Percentiles rank a stretch among this genome's conserved stretches.
Conservation (phyloP, 2,888 invertebrate genomes). For the Philhelius pedissequus region DNA sequence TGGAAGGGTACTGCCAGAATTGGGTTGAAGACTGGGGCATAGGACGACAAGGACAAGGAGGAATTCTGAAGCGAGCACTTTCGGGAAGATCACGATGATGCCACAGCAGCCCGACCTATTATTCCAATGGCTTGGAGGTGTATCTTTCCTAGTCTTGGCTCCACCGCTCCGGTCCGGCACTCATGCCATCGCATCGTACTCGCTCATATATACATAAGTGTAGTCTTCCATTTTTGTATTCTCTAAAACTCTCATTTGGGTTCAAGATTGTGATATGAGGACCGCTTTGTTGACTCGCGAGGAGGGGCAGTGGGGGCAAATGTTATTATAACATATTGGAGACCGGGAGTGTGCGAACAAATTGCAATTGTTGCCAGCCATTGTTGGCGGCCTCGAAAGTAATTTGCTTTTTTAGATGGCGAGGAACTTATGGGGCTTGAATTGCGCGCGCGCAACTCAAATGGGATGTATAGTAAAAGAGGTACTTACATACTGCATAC, state of each 20-base stretch:
- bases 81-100: slow-evolving; percentile 55
- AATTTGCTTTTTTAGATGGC: slow-evolving; percentile 70
- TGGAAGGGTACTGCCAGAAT: neutral
- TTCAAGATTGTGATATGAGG: slow-evolving; percentile 63
- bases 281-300: neutral
- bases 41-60: slow-evolving; percentile 23
- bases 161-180: neutral
- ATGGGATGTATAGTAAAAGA: slow-evolving; percentile 27
- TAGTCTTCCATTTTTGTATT: slow-evolving; percentile 49
- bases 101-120: slow-evolving; percentile 45
- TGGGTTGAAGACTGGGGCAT: neutral
- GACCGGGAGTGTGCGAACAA: slow-evolving; percentile 77
- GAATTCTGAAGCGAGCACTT: slow-evolving; percentile 2
- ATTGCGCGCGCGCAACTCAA: slow-evolving; percentile 48
- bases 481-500: neutral
- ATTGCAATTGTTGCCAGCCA: slow-evolving; percentile 79
- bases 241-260: slow-evolving; percentile 54
- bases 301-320: no score
- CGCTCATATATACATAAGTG: no score
- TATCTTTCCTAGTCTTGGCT: slow-evolving; percentile 11
- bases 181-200: neutral
- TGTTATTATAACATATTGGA: slow-evolving; percentile 61
- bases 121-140: slow-evolving; percentile 53
- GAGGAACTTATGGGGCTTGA: slow-evolving; percentile 48
- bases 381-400: slow-evolving; percentile 73